A percentile compares a stretch with the other conserved stretches of the same genome.
Conservation (phyloP, 2,888 invertebrate genomes). For the Subacronicta megacephala region DNA sequence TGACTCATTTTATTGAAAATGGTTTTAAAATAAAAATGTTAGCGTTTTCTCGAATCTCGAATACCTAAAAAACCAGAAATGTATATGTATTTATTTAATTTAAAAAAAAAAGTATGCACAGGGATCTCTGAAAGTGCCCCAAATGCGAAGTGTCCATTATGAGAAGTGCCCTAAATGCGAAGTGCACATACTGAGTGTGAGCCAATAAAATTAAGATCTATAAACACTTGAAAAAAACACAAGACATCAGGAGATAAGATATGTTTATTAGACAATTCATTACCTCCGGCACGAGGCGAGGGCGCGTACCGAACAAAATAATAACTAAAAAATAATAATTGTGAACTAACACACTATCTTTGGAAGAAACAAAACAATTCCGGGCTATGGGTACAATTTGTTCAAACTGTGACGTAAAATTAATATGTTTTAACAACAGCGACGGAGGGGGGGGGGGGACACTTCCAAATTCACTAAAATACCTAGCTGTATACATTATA, state of each 20-base stretch:
- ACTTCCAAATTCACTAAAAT: conserved; percentile 67
- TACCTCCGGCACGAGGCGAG: conserved; percentile 73
- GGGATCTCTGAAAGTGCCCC: too few species aligned
- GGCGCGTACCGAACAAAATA: conserved; percentile 72
- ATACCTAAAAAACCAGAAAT: too few species aligned
- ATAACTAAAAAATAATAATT: conserved; percentile 70
- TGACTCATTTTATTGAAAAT: neutral
- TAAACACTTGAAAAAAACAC: conserved; percentile 57
- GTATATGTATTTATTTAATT: too few species aligned
- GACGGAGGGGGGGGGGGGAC: conserved; percentile 51
- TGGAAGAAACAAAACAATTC: conserved; percentile 84
- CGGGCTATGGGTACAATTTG: conserved; percentile 67
- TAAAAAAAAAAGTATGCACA: too few species aligned
- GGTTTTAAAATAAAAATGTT: too few species aligned
- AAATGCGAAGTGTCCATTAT: too few species aligned
- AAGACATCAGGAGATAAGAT: conserved; percentile 82
- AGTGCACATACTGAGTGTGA: too few species aligned
- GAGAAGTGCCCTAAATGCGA: too few species aligned
- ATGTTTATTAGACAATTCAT: conserved; percentile 88
- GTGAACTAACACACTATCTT: conserved; percentile 86
- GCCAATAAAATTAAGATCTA: too few species aligned
- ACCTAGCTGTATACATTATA: conserved; percentile 59
- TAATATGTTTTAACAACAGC: conserved; percentile 54
- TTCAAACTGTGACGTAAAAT: conserved; percentile 48
- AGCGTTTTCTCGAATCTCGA: too few species aligned